Evolutionary conservation across 2,797 vertebrate species (phyloP).

Genomic region (Lagorchestes hirsutus): DNA sequence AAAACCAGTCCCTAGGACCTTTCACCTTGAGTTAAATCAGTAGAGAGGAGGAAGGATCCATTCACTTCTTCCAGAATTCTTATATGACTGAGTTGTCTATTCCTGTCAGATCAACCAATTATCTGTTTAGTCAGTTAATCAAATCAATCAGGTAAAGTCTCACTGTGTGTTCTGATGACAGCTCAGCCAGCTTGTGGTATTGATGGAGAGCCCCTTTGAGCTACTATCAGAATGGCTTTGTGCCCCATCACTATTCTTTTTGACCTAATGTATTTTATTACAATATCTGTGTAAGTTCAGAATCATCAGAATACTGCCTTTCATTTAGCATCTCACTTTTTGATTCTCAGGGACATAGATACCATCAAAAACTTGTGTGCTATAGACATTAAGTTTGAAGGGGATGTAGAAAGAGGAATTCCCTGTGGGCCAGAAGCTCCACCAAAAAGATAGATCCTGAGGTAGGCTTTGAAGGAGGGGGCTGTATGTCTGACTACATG

Average conservation of each 20-base stretch:
- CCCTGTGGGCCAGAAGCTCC: not conserved
- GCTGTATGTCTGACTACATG: too few relatives aligned
- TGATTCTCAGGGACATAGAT: not conserved
- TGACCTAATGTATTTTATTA: not conserved
- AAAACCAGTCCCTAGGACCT: not conserved
- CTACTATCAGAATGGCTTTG: not conserved
- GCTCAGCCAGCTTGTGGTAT: not conserved
- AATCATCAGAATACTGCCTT: not conserved
- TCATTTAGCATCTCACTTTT: not conserved
- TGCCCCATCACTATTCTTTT: not conserved
- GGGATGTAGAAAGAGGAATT: rapidly evolving
- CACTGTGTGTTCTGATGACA: not conserved
- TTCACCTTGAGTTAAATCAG: not conserved
- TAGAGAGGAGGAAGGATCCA: not conserved
- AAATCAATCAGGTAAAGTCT: not conserved
- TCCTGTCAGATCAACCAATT: not conserved
- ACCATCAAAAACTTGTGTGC: not conserved
- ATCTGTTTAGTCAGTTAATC: not conserved
- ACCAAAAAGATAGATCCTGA: not conserved
- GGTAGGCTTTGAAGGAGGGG: not conserved
- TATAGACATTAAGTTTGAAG: not conserved
- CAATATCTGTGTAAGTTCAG: not conserved
- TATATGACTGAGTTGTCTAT: not conserved
- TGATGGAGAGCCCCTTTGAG: not conserved
- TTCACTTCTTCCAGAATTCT: not conserved